Evolutionary conservation across 2,113 vertebrate species (phyloP).

Genomic region (Phyllopteryx taeniolatus): DNA sequence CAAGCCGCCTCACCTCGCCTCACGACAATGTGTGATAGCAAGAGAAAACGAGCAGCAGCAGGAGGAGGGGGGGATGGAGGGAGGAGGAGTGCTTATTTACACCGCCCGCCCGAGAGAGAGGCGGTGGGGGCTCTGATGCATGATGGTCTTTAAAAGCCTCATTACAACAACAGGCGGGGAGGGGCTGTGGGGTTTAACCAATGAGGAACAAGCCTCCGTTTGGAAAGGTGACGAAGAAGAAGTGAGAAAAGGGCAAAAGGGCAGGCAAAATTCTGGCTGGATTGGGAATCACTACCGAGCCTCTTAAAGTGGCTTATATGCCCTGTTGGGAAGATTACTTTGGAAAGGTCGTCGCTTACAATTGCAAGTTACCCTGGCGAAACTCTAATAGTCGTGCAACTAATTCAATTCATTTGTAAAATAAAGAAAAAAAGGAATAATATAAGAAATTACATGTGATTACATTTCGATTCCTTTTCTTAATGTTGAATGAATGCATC

Average conservation of each 20-base stretch:
- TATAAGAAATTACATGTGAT: too few relatives aligned
- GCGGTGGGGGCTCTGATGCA: constrained; percentile 21
- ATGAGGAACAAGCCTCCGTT: constrained; percentile 27
- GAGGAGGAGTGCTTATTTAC: constrained; percentile 36
- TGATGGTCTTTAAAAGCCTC: constrained; percentile 46
- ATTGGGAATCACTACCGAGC: not conserved
- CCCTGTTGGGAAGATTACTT: too few relatives aligned
- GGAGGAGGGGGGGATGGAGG: not conserved
- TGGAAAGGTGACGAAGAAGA: not conserved
- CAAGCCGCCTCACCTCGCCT: constrained; percentile 2
- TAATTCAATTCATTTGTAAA: too few relatives aligned
- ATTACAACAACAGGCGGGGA: constrained; percentile 36
- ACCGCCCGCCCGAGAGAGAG: constrained; percentile 28
- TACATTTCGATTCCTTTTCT: too few relatives aligned
- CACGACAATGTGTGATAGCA: not conserved
- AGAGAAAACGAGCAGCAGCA: not conserved
- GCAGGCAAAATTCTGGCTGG: not conserved
- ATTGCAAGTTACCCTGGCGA: too few relatives aligned
- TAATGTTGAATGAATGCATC: too few relatives aligned
- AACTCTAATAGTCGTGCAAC: too few relatives aligned
- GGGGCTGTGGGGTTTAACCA: constrained; percentile 24
- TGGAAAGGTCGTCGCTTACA: too few relatives aligned
- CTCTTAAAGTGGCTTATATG: not conserved
- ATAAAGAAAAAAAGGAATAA: too few relatives aligned
- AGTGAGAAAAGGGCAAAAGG: not conserved